A percentile compares a stretch with the other conserved stretches of the same genome.
phyloP scores from a whole-genome alignment of 2,888 invertebrate species.

The Pediacus dermestoides region DNA sequence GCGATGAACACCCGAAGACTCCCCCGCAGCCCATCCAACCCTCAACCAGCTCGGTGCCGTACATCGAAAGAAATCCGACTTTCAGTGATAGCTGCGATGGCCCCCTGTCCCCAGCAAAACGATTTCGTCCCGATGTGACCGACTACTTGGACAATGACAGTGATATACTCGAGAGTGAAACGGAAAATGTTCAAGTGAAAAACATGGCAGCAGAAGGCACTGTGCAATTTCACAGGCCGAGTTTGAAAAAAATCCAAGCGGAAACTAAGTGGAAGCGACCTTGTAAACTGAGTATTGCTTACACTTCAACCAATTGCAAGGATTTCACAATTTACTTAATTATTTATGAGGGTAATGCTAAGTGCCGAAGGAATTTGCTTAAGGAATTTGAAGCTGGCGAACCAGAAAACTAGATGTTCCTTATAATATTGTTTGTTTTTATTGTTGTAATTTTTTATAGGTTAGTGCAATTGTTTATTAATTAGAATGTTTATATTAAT shows the following conservation, averaged over 20 bases:
- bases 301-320: slow-evolving; percentile 53
- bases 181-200: slow-evolving; percentile 25
- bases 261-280: slow-evolving; percentile 59
- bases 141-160: slow-evolving; percentile 18
- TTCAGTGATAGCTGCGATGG: background rate
- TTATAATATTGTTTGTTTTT: slow-evolving; percentile 7
- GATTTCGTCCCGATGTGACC: slow-evolving; percentile 23
- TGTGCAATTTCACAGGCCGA: slow-evolving; percentile 43
- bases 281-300: slow-evolving; percentile 62
- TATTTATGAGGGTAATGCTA: slow-evolving; percentile 59
- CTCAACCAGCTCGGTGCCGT: slow-evolving; percentile 24
- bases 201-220: slow-evolving; percentile 37
- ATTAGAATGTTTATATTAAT: slow-evolving; percentile 12
- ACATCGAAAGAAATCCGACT: no score
- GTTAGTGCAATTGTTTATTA: slow-evolving; percentile 20
- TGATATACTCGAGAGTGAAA: slow-evolving; percentile 33
- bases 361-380: slow-evolving; percentile 58
- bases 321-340: slow-evolving; percentile 61
- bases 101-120: slow-evolving; percentile 38
- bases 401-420: slow-evolving; percentile 26
- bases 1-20: slow-evolving; percentile 25
- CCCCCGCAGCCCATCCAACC: slow-evolving; percentile 28
- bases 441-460: slow-evolving; percentile 11
- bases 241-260: slow-evolving; percentile 44
- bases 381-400: slow-evolving; percentile 46